Evolutionary conservation across 2,888 invertebrate genomes (phyloP), one percentile per base, ranked within the genome.

Genomic region (Xestia c-nigrum): DNA sequence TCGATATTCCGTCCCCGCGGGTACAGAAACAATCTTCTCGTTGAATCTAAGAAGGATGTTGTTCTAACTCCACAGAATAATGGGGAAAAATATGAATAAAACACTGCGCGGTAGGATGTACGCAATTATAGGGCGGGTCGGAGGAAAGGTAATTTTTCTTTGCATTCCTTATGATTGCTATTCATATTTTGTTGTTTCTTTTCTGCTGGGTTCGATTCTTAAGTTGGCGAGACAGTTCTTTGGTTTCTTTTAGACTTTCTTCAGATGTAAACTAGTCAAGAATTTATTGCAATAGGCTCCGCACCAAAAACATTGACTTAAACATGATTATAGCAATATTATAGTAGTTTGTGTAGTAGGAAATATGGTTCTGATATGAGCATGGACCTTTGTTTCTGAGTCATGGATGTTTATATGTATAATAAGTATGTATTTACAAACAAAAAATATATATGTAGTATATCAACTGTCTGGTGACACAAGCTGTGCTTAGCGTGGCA

Each of bases 21-120:
- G 84, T 76, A 63, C 63, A 57, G 76, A 85, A 88, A 88, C 84
- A 85, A 88, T 84, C 82, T 88, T 77, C 80, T 76, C 55, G 76
- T 78, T 47, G 73, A 81, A 76, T 81, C 84, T 81, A 52, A 84
- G 79, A 79, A 77, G 71, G 69, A 84, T 83, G 80, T 85, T 87
- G 77, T 83, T 82, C 64, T 79, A 67, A 74, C 72, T 74, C 50
- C 55, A 40, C 57, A 55, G 78, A n/a, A 81, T 85, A 85, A 87
- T 81, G 74, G 76, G 61, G 69, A 87, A 86, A 85, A 81, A 78
- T 83, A 84, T 85, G 78, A 82, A 84, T 84, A 87, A 75, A 80
- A 75, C 31, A 74, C 68, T 63, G 63, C 24, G 61, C 38, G 46
- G 47, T 63, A 55, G 38, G 71, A 16, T 52, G 52, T 65, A 38